phyloP scores from a whole-genome alignment of 1,140 invertebrate species.

The Papilio glaucus region DNA sequence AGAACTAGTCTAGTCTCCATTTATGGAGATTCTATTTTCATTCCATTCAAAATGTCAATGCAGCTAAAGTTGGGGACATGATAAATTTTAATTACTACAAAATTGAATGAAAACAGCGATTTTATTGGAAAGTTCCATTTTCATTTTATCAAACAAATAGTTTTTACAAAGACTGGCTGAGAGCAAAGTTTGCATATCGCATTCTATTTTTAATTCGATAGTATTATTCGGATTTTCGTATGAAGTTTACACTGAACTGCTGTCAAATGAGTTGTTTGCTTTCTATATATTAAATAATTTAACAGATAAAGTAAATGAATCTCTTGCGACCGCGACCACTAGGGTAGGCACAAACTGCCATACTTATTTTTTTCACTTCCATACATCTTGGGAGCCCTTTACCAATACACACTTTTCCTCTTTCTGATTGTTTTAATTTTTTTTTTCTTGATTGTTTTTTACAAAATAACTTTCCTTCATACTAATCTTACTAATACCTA shows the following conservation, averaged over 20 bases:
- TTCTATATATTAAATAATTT: neutral
- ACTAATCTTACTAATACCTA: too few species aligned
- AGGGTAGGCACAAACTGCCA: too few species aligned
- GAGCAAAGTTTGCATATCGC: constrained; percentile 70
- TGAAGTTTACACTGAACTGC: neutral
- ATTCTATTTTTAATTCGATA: constrained; percentile 61
- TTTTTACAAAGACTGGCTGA: constrained; percentile 59
- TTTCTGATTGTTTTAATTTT: too few species aligned
- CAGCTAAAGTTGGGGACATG: constrained; percentile 34
- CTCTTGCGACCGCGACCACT: too few species aligned
- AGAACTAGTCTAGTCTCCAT: constrained; percentile 39
- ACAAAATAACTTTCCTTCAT: too few species aligned
- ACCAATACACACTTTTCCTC: too few species aligned
- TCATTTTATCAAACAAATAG: constrained; percentile 64
- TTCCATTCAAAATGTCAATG: constrained; percentile 33
- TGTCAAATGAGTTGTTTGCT: neutral
- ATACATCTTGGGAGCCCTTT: too few species aligned
- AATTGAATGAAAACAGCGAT: constrained; percentile 65
- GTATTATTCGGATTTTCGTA: neutral
- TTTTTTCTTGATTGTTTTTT: too few species aligned
- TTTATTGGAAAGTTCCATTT: constrained; percentile 62
- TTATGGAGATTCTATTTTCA: constrained; percentile 40
- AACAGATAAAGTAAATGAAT: too few species aligned
- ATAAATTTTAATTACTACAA: constrained; percentile 64
- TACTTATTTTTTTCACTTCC: too few species aligned